Evolutionary conservation across 2,113 vertebrate species (phyloP).

Genomic region (Ptyas mucosa): DNA sequence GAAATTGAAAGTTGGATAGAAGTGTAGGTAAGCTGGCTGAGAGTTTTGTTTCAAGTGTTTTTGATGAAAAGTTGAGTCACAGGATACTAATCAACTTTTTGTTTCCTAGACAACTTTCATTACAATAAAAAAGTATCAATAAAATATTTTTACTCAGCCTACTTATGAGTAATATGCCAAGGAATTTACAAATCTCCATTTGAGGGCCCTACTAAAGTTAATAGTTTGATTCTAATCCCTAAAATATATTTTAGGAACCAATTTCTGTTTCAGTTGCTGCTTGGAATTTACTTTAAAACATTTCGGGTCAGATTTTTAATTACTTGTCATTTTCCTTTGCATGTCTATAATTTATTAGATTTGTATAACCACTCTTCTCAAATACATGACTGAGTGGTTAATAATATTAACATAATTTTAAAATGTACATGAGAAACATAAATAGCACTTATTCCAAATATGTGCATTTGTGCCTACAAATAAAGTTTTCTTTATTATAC

Average conservation of each 20-base stretch:
- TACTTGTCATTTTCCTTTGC: background rate
- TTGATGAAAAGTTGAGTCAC: conserved; percentile 14
- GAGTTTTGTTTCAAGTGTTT: conserved; percentile 21
- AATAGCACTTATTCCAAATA: background rate
- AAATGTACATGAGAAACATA: background rate
- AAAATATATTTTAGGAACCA: conserved; percentile 1
- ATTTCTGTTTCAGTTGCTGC: background rate
- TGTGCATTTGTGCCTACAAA: background rate
- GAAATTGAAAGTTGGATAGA: conserved; percentile 20
- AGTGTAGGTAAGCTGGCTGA: conserved; percentile 15
- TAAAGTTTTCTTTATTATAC: background rate
- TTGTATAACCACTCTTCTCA: background rate
- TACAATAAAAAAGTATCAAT: conserved; percentile 30
- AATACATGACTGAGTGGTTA: background rate
- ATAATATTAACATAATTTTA: background rate
- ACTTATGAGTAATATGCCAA: background rate
- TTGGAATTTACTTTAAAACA: background rate
- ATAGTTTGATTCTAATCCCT: background rate
- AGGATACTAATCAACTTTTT: conserved; percentile 6
- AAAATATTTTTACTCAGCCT: background rate
- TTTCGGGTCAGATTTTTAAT: conserved; percentile 10
- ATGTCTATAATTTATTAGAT: background rate
- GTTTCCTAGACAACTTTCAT: conserved; percentile 21
- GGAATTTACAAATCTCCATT: conserved; percentile 12
- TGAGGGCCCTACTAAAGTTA: background rate